phyloP scores from a whole-genome alignment of 2,797 vertebrate species.

The Falco novaeseelandiae region DNA sequence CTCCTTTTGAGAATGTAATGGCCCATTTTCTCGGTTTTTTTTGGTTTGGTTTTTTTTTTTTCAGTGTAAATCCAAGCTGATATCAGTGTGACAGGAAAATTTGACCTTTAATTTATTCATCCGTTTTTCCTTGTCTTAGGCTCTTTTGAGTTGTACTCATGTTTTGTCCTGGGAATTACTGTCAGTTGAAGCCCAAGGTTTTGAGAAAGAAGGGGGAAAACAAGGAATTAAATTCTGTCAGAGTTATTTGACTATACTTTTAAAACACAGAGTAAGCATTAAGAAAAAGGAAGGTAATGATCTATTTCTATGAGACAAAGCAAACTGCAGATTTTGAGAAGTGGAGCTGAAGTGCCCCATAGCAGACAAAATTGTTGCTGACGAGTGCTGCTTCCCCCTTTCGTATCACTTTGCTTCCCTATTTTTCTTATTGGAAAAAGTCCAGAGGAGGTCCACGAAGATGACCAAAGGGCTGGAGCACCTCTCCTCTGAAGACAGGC shows the following conservation, averaged over 20 bases:
- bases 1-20: not conserved
- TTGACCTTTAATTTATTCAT: not conserved
- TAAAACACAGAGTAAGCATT: not conserved
- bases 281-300: slow-evolving; percentile 24
- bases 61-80: not conserved
- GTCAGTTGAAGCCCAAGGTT: not conserved
- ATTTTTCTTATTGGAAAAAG: too few relatives aligned
- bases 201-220: not conserved
- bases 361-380: not conserved
- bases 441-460: too few relatives aligned
- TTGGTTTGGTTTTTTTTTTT: not conserved
- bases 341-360: not conserved
- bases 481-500: too few relatives aligned
- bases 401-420: not conserved
- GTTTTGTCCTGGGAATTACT: not conserved
- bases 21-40: not conserved
- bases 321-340: not conserved
- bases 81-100: not conserved
- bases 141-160: not conserved
- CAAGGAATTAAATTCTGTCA: not conserved
- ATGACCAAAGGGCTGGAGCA: too few relatives aligned
- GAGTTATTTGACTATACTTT: not conserved
- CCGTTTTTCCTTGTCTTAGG: not conserved
- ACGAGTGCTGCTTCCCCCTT: not conserved
- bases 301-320: not conserved